phyloP scores from a whole-genome alignment of 2,888 invertebrate species.

The Sepiola atlantica region DNA sequence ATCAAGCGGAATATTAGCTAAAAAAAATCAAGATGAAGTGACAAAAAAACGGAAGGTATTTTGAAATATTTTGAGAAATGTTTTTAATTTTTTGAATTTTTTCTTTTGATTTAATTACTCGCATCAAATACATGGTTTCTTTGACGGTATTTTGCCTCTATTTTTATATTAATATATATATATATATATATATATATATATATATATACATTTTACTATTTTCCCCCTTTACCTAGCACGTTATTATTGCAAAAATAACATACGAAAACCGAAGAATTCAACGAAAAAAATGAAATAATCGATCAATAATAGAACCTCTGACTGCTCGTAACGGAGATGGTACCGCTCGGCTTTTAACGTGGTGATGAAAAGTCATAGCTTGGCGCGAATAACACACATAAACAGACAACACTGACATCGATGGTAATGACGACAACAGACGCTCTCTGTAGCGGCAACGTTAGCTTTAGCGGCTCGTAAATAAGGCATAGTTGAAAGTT shows the following conservation, averaged over 20 bases:
- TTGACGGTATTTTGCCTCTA: too few species aligned
- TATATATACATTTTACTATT: too few species aligned
- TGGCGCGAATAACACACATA: background rate
- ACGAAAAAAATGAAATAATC: background rate
- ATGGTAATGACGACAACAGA: background rate
- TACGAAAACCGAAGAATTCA: background rate
- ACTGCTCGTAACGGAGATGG: background rate
- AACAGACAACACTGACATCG: background rate
- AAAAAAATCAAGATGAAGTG: too few species aligned
- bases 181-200: too few species aligned
- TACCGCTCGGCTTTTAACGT: background rate
- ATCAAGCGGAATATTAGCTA: too few species aligned
- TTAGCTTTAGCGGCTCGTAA: slow-evolving; percentile 12
- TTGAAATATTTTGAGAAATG: too few species aligned
- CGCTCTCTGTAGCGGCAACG: background rate
- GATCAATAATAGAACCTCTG: background rate
- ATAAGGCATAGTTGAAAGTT: slow-evolving; percentile 32
- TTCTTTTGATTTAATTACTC: too few species aligned
- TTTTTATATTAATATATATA: too few species aligned
- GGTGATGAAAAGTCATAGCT: background rate
- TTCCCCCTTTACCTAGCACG: too few species aligned
- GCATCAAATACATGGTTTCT: too few species aligned
- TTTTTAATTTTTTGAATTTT: too few species aligned
- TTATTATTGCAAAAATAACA: background rate
- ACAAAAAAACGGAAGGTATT: too few species aligned